These are phyloP conservation scores for Pyrrhosoma nymphula DNA, from an alignment of 2,888 invertebrate genomes.

Conservation along the genomic window DNA sequence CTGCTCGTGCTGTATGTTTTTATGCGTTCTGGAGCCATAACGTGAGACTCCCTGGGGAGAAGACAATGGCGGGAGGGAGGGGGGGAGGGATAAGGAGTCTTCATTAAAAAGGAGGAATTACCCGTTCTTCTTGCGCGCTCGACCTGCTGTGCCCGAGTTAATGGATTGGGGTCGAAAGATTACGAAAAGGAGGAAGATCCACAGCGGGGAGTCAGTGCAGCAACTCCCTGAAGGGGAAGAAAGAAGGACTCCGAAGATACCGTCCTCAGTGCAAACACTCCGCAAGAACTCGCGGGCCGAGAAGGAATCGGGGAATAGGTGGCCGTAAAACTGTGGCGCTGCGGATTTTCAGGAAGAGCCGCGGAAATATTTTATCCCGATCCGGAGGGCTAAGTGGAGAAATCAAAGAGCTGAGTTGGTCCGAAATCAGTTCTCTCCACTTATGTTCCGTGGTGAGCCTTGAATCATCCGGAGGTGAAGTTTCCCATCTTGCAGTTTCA, in stretches of 20 bases:
- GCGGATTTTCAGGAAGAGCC: conserved; percentile 4
- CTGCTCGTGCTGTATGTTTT: conserved; percentile 27
- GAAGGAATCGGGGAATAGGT: not conserved
- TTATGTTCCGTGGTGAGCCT: not conserved
- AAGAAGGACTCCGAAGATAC: not conserved
- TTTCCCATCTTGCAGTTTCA: not conserved
- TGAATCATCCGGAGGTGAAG: not conserved
- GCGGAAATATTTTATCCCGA: not conserved
- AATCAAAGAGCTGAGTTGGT: not conserved
- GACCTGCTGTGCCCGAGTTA: conserved; percentile 32
- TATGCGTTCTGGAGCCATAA: conserved; percentile 29
- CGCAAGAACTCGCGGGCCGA: not conserved
- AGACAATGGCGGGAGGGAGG: not conserved
- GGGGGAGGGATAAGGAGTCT: not conserved
- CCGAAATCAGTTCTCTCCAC: not conserved
- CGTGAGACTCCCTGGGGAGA: not conserved
- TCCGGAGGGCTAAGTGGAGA: not conserved
- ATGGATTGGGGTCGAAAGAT: conserved; percentile 36
- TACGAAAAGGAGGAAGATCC: not conserved
- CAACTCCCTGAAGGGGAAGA: not conserved
- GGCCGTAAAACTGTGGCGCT: not conserved
- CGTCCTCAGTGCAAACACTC: not conserved
- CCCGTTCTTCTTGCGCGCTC: conserved; percentile 31
- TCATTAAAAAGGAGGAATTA: conserved; percentile 31
- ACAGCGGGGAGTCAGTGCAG: not conserved